A percentile compares a stretch with the other conserved stretches of the same genome.
These are phyloP conservation scores for Turnix velox DNA, from an alignment of 2,113 vertebrate genomes.

Conservation along the genomic window DNA sequence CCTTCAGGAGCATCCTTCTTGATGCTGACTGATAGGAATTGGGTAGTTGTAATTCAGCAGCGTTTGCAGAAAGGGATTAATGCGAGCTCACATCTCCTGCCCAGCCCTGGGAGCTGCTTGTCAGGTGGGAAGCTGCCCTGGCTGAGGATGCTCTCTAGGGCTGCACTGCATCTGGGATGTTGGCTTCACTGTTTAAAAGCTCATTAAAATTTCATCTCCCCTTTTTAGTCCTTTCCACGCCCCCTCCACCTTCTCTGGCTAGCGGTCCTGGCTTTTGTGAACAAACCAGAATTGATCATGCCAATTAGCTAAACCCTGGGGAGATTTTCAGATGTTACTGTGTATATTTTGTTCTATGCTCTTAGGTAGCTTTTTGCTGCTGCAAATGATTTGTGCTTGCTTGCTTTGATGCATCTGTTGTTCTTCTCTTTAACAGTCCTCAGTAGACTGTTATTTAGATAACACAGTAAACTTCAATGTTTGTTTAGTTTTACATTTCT, in stretches of 20 bases:
- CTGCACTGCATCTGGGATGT: not conserved
- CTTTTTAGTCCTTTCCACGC: not conserved
- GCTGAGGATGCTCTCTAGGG: not conserved
- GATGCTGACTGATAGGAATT: not conserved
- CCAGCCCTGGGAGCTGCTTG: not conserved
- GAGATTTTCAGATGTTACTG: slow-evolving; percentile 32
- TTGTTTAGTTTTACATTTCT: not conserved
- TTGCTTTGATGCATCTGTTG: not conserved
- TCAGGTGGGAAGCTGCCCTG: not conserved
- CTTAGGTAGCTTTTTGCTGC: not conserved
- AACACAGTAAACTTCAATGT: not conserved
- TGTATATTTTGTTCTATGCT: not conserved
- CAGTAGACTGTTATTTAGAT: not conserved
- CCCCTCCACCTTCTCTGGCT: not conserved
- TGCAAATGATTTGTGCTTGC: not conserved
- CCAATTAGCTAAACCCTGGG: slow-evolving; percentile 40
- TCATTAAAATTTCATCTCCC: slow-evolving; percentile 15
- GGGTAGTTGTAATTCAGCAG: not conserved
- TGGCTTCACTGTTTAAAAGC: slow-evolving; percentile 2
- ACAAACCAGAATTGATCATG: slow-evolving; percentile 47
- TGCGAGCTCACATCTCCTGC: not conserved
- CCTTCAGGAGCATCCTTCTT: not conserved
- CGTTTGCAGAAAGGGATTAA: not conserved
- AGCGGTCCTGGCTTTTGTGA: slow-evolving; percentile 37
- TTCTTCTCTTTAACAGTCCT: not conserved